Evolutionary conservation across 2,797 vertebrate species (phyloP), one percentile per base, ranked within the genome.

Genomic region (Phrynocephalus vlangalii): DNA sequence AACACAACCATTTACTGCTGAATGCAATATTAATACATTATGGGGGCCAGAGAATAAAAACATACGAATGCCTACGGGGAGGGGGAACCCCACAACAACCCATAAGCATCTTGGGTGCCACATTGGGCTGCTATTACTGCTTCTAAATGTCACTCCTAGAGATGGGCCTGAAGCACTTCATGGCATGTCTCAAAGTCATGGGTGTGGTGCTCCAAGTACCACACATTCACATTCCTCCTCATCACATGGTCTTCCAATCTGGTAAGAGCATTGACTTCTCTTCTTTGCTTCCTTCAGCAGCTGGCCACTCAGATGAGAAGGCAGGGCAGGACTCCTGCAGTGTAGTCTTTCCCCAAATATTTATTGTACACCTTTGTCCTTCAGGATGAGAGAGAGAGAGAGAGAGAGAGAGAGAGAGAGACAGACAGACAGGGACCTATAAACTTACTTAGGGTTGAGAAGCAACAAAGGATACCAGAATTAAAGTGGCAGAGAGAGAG

Each of bases 1-100:
- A 92, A 75, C 72, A 83, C 76, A 83, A 38, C n/a, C 9, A 84
- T 88, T 86, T 20, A 6, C 88, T 87, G 79, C 71, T 89, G 76
- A 89, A 83, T 44, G 60, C 68, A 78, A 24, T 44, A 81, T 90
- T 88, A 76, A 26, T 7, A 52, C 0, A 0, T 60, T 44, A 16
- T 83, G 20, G 72, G 13, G 73, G 67, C 0, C 0, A 6, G 1
- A 50, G 2, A 10, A 71, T 67, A 38, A 86, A 79, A 87, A 93
- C 2, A 90, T 85, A 83, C 22, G 6, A 79, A 79, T 30, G 13
- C 6, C 22, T 56, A 18, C 33, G 1, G 16, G 7, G 8, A 28
- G 3, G 5, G 24, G n/a, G 4, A 63, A 44, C 30, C 38, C 22
- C n/a, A 26, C 10, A 81, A 1, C 70, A 71, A 11, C n/a, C 22